Evolutionary conservation across 1,140 invertebrate genomes (phyloP).

Genomic region (Zaprionus capensis): DNA sequence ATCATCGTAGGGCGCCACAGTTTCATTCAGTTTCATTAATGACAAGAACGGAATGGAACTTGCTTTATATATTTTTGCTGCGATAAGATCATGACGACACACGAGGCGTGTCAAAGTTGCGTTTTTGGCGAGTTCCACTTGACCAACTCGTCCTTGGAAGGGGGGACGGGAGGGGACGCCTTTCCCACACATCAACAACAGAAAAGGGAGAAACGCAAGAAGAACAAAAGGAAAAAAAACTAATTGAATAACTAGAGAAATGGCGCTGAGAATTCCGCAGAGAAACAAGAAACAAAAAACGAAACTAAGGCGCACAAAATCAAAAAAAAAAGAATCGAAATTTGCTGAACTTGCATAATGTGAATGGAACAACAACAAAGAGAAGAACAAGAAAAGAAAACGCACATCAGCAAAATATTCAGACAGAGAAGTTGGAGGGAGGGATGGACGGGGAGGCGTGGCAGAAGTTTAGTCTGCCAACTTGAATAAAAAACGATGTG

Average conservation of each 20-base stretch:
- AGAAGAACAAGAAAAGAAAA: constrained; percentile 3
- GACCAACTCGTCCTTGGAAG: constrained; percentile 16
- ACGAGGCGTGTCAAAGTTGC: constrained; percentile 33
- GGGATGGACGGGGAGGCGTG: not conserved
- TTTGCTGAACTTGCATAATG: constrained; percentile 72
- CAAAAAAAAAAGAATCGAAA: constrained; percentile 29
- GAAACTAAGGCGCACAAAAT: constrained; percentile 15
- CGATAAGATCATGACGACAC: not conserved
- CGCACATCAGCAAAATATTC: constrained; percentile 57
- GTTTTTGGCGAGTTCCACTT: constrained; percentile 27
- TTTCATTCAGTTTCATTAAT: constrained; percentile 9
- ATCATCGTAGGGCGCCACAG: not conserved
- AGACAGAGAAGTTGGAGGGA: constrained; percentile 12
- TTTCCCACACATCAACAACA: constrained; percentile 25
- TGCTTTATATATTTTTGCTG: not conserved
- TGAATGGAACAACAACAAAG: constrained; percentile 8
- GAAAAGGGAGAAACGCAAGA: constrained; percentile 13
- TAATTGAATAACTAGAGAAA: constrained; percentile 56
- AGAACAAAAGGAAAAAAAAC: constrained; percentile 21
- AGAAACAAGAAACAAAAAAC: constrained; percentile 24
- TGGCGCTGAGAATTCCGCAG: constrained; percentile 63
- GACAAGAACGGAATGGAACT: not conserved
- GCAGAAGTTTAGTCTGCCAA: constrained; percentile 20
- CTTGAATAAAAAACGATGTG: constrained; percentile 36
- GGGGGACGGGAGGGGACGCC: too few species aligned